Percentiles rank a stretch among this genome's conserved stretches.
Evolutionary conservation across 2,113 vertebrate species (phyloP).

Genomic region (Indicator maculatus): DNA sequence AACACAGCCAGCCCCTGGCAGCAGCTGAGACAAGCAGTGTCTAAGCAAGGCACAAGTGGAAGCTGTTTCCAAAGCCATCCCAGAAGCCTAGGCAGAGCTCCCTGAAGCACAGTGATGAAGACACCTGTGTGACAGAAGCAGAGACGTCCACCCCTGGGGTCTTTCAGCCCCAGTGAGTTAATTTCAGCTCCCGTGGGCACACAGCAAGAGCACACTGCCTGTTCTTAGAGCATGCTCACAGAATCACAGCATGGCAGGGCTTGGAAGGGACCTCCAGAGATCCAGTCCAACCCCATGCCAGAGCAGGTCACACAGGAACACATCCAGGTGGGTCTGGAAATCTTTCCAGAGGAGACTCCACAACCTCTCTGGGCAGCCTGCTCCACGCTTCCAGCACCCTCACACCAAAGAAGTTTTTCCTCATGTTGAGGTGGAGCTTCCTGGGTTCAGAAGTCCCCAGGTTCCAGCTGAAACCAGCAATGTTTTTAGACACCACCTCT

Average conservation of each 20-base stretch:
- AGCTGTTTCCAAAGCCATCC: neutral
- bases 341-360: no score
- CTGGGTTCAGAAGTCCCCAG: neutral
- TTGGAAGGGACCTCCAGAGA: no score
- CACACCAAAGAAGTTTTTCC: no score
- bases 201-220: neutral
- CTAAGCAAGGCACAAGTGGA: neutral
- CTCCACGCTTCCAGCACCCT: no score
- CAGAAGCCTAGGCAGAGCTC: neutral
- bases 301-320: no score
- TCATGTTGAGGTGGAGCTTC: no score
- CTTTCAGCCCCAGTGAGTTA: neutral
- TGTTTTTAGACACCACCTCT: neutral
- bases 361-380: no score
- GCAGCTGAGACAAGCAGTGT: neutral
- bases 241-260: no score
- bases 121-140: neutral
- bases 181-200: neutral
- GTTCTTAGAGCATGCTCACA: rapidly evolving
- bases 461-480: neutral
- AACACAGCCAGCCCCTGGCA: neutral
- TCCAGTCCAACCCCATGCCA: no score
- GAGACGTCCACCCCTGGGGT: neutral
- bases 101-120: neutral
- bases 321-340: no score